Conservation (phyloP, 1,140 invertebrate genomes). For the Apis cerana region DNA sequence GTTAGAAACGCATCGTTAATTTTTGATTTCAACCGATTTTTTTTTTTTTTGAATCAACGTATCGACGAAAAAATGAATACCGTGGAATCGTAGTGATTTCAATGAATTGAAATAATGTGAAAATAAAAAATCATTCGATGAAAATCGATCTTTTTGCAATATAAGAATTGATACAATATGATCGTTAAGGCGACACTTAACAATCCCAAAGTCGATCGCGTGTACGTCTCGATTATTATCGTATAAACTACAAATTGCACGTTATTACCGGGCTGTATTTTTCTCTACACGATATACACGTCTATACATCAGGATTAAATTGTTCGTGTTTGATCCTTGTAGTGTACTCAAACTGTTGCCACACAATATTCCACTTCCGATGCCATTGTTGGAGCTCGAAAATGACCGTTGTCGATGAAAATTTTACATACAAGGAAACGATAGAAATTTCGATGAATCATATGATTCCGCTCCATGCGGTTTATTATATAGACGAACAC, state of each 20-base stretch:
- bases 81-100: background rate
- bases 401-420: background rate
- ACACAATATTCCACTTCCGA: conserved; percentile 34
- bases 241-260: conserved; percentile 40
- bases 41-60: background rate
- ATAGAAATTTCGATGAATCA: conserved; percentile 7
- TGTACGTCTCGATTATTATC: conserved; percentile 27
- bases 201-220: conserved; percentile 30
- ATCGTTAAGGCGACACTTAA: conserved; percentile 24
- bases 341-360: background rate
- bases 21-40: conserved; percentile 5
- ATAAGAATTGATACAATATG: background rate
- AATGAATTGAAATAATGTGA: background rate
- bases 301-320: conserved; percentile 9
- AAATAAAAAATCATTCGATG: background rate
- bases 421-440: background rate
- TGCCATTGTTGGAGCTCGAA: background rate
- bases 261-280: conserved; percentile 23
- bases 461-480: conserved; percentile 28
- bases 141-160: background rate
- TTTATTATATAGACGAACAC: background rate
- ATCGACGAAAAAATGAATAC: background rate
- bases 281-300: conserved; percentile 4
- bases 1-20: conserved; percentile 23
- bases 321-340: conserved; percentile 25